A percentile compares a stretch with the other conserved stretches of the same genome.
phyloP scores from a whole-genome alignment of 2,113 vertebrate species.

The Nothocercus julius region DNA sequence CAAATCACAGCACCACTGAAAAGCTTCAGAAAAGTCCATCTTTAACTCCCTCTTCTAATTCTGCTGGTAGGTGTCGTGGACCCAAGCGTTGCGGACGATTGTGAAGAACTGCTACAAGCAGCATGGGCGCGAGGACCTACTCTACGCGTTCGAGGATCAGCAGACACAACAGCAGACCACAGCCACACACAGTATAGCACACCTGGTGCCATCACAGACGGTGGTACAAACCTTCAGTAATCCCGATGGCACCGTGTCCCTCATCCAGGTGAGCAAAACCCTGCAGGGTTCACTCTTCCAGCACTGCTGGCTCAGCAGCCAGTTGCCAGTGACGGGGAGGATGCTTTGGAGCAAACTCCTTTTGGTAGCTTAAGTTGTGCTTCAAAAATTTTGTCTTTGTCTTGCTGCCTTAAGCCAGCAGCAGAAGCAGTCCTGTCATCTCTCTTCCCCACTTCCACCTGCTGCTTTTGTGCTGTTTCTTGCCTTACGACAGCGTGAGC shows the following conservation, averaged over 20 bases:
- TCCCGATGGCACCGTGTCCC: constrained; percentile 96
- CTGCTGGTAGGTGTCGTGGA: constrained; percentile 91
- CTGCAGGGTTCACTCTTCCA: accelerated
- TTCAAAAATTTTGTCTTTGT: neutral
- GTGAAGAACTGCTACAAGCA: constrained; percentile 99
- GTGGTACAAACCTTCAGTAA: constrained; percentile 99
- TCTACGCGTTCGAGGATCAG: constrained; percentile 97
- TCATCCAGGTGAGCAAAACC: constrained; percentile 89
- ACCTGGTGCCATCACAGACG: constrained; percentile 94
- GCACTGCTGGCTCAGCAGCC: accelerated
- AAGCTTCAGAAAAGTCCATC: accelerated
- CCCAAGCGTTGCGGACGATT: constrained; percentile 93
- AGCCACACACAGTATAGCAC: constrained; percentile 91
- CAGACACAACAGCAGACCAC: constrained; percentile 86
- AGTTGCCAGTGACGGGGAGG: accelerated
- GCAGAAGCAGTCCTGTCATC: neutral
- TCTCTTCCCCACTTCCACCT: neutral
- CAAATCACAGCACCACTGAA: accelerated
- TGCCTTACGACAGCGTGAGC: accelerated
- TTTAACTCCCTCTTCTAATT: accelerated
- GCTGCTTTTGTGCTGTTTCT: neutral
- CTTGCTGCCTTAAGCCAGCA: accelerated
- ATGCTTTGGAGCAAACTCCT: neutral
- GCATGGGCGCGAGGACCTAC: constrained; percentile 93
- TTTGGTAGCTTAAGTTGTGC: neutral